phyloP scores from a whole-genome alignment of 2,113 vertebrate species.

The Festucalex cinctus region DNA sequence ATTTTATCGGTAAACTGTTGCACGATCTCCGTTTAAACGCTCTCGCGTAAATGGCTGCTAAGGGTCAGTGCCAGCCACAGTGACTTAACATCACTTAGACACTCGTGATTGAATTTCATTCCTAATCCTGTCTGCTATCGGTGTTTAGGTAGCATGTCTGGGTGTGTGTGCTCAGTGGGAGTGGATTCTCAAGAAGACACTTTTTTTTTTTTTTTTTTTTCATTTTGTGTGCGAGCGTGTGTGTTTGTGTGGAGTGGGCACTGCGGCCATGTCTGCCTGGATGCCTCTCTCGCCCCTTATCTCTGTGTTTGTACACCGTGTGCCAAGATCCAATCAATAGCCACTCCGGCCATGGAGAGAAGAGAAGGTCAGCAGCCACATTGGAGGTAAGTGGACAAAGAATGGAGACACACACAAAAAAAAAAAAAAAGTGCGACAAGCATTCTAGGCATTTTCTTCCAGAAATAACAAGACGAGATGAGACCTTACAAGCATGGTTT shows the following conservation, averaged over 20 bases:
- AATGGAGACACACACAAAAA: constrained; percentile 35
- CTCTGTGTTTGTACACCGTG: constrained; percentile 75
- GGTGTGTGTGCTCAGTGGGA: constrained; percentile 53
- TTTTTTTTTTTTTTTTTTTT: constrained; percentile 14
- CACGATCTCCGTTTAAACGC: background rate
- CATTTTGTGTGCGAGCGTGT: background rate
- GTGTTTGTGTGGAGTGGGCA: constrained; percentile 48
- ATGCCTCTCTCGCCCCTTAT: constrained; percentile 65
- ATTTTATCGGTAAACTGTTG: too few species aligned
- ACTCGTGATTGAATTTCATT: constrained; percentile 62
- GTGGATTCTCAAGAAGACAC: constrained; percentile 35
- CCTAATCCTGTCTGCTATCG: constrained; percentile 61
- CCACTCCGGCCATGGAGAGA: constrained; percentile 72
- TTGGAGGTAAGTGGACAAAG: constrained; percentile 28
- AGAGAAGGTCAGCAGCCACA: constrained; percentile 74
- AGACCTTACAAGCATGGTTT: constrained; percentile 1
- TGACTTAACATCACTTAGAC: constrained; percentile 61
- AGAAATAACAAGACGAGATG: constrained; percentile 16
- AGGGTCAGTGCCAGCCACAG: constrained; percentile 44
- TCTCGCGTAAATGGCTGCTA: background rate
- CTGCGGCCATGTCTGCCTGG: constrained; percentile 61
- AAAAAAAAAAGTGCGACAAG: constrained; percentile 17
- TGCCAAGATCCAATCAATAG: constrained; percentile 80
- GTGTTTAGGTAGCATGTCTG: constrained; percentile 60
- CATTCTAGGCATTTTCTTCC: constrained; percentile 2